Conservation (phyloP, 37 sponge, comb jelly and placozoan genomes). For the Agelas oroides region DNA sequence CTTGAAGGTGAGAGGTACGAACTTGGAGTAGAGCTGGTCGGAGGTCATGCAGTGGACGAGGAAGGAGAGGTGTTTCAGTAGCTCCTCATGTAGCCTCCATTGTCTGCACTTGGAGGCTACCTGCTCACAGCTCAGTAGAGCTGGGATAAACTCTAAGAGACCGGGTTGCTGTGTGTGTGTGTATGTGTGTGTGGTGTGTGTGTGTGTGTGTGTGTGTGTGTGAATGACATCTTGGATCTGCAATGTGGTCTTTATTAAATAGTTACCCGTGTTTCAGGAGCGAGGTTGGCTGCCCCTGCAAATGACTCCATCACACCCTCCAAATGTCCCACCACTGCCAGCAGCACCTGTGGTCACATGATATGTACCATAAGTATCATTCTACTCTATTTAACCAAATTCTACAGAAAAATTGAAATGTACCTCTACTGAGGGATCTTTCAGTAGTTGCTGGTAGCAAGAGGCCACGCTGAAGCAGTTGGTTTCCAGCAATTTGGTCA, state of each 20-base stretch:
- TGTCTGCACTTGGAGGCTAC: slow-evolving; percentile 28
- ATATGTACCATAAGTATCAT: no score
- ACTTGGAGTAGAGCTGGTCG: slow-evolving; percentile 79
- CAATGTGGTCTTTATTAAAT: no score
- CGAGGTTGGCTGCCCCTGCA: slow-evolving; percentile 27
- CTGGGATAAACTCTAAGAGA: slow-evolving; percentile 67
- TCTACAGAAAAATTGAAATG: no score
- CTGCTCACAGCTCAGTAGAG: slow-evolving; percentile 49
- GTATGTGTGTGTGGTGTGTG: no score
- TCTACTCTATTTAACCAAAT: no score
- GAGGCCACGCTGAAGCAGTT: neutral
- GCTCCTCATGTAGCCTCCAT: slow-evolving; percentile 72
- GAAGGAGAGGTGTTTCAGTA: slow-evolving; percentile 30
- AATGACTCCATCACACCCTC: slow-evolving; percentile 18
- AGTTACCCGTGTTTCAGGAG: slow-evolving; percentile 61
- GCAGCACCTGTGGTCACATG: slow-evolving; percentile 44
- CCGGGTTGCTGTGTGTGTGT: slow-evolving; percentile 81
- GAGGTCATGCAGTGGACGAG: slow-evolving; percentile 66
- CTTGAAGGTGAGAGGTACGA: slow-evolving; percentile 75
- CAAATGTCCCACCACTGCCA: slow-evolving; percentile 19
- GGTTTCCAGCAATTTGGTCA: slow-evolving; percentile 29
- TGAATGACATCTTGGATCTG: no score
- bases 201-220: neutral
- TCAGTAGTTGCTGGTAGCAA: slow-evolving; percentile 51
- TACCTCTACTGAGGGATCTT: slow-evolving; percentile 59